Conservation (phyloP, 64 coral and sea anemone genomes). For the Anthopleura sola region DNA sequence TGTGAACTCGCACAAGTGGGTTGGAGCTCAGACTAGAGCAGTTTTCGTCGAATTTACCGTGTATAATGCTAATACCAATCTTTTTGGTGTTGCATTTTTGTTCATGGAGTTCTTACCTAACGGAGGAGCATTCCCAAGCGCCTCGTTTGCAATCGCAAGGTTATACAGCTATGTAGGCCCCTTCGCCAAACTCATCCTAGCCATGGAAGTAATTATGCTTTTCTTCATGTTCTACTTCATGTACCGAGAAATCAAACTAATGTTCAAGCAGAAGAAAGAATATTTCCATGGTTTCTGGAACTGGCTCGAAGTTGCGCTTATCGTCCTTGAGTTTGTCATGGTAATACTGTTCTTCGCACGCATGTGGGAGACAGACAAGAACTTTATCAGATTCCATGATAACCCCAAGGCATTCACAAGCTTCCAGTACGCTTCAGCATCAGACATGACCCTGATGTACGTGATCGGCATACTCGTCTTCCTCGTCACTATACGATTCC, state of each 20-base stretch:
- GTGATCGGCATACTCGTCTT: conserved; percentile 83
- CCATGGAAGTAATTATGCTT: conserved; percentile 55
- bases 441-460: conserved; percentile 60
- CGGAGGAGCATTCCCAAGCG: conserved; percentile 63
- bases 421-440: conserved; percentile 84
- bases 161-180: conserved; percentile 70
- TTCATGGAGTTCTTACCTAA: conserved; percentile 84
- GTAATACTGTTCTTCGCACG: conserved; percentile 62
- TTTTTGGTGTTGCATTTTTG: conserved; percentile 83
- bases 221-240: conserved; percentile 87
- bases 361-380: conserved; percentile 67
- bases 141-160: conserved; percentile 45
- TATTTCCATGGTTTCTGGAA: conserved; percentile 97
- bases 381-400: conserved; percentile 55
- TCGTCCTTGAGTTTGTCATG: conserved; percentile 68
- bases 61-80: conserved; percentile 83
- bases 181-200: conserved; percentile 44
- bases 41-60: conserved; percentile 80
- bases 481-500: conserved; percentile 71
- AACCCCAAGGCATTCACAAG: conserved; percentile 91
- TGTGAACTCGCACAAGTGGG: conserved; percentile 84
- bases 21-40: conserved; percentile 57
- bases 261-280: conserved; percentile 52
- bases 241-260: conserved; percentile 73
- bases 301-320: conserved; percentile 83